Base-by-base conservation (phyloP, 1,140 invertebrate genomes). In the Drosophila chauvacae region DNA sequence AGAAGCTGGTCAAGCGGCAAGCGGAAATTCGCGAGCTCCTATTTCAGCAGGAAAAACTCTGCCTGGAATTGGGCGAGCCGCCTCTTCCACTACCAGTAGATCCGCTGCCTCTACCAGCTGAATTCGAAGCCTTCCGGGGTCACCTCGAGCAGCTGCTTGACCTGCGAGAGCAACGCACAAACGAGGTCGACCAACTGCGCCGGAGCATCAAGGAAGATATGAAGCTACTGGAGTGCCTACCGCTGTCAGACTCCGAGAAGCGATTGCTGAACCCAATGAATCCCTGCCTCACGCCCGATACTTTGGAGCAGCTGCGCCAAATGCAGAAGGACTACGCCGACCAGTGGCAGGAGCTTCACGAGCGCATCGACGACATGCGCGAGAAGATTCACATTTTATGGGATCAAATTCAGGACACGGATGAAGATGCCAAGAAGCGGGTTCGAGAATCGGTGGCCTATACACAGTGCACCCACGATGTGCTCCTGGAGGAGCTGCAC, bases 401-500 rank as follows among this genome's bases (percentile, higher is more conserved):
- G 95, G 93, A 94, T 9, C 93, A 94, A 64, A 91, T 96, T 9
- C 73, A 81, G 51, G 81, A 84, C 30, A 30, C 53, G 0, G 77
- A 86, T 16, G 85, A 84, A 28, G 47, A 30, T 18, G 50, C 28
- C 3, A 81, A 60, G 63, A 60, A 35, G 0, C 48, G 58, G 10
- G 74, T 88, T 6, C 42, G 45, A 0, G 56, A 75, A 6, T 65
- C 66, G 1, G 56, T 35, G 0, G 47, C 53, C 14, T 93, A 93
- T 45, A 94, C 93, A 41, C 77, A 93, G 16, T 73, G 80, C 9
- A 94, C 94, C 16, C 91, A 95, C 56, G 92, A 93, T 75, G 93
- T 94, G 14, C 92, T 96, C 7, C 83, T 94, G 42, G 81, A 91
- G 39, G 96, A 96, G 93, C 92, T 96, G 23, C 91, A 94, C 28